These are phyloP conservation scores for Bicyclus anynana DNA, from an alignment of 1,140 invertebrate genomes.

Conservation along the genomic window DNA sequence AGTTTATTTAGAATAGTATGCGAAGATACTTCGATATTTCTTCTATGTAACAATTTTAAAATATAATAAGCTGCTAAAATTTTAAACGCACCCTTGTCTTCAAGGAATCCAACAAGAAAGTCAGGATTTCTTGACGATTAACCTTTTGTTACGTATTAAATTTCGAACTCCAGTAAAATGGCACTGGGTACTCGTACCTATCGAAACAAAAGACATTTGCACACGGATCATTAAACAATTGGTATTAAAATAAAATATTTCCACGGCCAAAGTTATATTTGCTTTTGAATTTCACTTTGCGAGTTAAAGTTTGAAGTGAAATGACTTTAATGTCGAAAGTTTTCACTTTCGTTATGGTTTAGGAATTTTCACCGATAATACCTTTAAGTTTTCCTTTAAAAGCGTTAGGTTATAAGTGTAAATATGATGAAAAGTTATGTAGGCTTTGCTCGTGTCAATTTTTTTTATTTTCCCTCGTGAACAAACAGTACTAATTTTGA, in stretches of 20 bases:
- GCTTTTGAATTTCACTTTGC: constrained; percentile 7
- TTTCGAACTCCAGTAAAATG: neutral
- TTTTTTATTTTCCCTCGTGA: too few species aligned
- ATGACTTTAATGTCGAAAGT: neutral
- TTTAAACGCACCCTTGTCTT: neutral
- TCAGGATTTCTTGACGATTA: neutral
- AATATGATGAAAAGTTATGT: neutral
- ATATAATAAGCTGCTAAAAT: too few species aligned
- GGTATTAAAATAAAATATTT: constrained; percentile 1
- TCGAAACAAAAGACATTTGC: constrained; percentile 16
- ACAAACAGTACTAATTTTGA: too few species aligned
- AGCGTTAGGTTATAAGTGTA: neutral
- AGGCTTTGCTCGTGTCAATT: too few species aligned
- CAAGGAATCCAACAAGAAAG: neutral
- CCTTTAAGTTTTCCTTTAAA: neutral
- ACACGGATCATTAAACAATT: constrained; percentile 15
- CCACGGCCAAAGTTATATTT: constrained; percentile 8
- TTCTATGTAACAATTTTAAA: too few species aligned
- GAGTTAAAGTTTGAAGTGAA: neutral
- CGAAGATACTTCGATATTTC: too few species aligned
- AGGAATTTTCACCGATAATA: neutral
- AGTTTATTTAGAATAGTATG: too few species aligned
- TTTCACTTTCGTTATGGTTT: constrained; percentile 2
- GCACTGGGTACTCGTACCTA: neutral
- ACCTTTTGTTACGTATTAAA: neutral